A percentile compares a stretch with the other conserved stretches of the same genome.
Evolutionary conservation across 1,140 invertebrate species (phyloP).

Genomic region (Triops longicaudatus): DNA sequence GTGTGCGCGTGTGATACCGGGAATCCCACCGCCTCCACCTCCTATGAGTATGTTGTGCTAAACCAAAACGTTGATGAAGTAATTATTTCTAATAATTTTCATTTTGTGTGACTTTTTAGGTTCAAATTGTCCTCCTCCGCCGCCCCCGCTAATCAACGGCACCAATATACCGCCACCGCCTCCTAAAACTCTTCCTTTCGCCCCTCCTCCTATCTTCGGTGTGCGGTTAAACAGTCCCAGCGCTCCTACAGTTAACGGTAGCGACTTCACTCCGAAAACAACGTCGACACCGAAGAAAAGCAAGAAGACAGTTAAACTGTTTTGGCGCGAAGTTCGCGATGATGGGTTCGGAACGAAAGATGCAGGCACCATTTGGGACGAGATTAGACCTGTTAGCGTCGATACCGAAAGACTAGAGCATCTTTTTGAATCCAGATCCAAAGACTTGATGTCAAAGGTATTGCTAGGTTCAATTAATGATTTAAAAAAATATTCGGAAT

Average conservation of each 20-base stretch:
- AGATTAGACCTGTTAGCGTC: constrained; percentile 68
- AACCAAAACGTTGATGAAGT: constrained; percentile 16
- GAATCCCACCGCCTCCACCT: constrained; percentile 22
- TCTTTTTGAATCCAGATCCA: constrained; percentile 91
- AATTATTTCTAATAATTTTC: constrained; percentile 25
- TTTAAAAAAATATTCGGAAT: constrained; percentile 19
- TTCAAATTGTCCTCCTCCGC: constrained; percentile 33
- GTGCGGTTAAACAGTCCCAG: constrained; percentile 38
- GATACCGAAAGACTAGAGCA: constrained; percentile 92
- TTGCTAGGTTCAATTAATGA: not conserved
- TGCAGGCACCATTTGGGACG: constrained; percentile 85
- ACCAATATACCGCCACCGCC: constrained; percentile 39
- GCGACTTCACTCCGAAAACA: constrained; percentile 9
- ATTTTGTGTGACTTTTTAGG: constrained; percentile 16
- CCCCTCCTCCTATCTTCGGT: constrained; percentile 41
- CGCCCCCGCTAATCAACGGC: constrained; percentile 42
- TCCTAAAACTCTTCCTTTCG: constrained; percentile 37
- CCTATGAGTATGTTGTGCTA: constrained; percentile 30
- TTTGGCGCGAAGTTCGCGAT: constrained; percentile 92
- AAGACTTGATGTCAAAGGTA: constrained; percentile 90
- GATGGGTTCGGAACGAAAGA: constrained; percentile 57
- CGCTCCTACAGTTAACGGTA: constrained; percentile 31
- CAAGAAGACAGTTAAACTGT: constrained; percentile 98
- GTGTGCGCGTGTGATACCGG: constrained; percentile 9
- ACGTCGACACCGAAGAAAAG: constrained; percentile 59